Evolutionary conservation across 2,888 invertebrate species (phyloP), one percentile per base, ranked within the genome.

Genomic region (Leucoma salicis): DNA sequence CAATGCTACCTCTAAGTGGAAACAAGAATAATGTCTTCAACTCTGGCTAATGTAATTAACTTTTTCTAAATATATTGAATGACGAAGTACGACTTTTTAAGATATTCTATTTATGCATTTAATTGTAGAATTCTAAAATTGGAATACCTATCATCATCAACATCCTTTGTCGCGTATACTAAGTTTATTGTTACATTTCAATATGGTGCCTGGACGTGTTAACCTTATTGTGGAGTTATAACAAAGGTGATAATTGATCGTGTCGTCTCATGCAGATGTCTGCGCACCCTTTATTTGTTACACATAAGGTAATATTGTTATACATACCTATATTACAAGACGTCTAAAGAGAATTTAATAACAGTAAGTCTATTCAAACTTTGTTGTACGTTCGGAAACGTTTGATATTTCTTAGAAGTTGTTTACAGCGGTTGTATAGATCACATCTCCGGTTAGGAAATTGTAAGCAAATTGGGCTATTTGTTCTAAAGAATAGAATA

Each of bases 231-330:
- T 82, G 67, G 68, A 49, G 48, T 49, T 69, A 64, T 61, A 55
- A 87, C 87, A 88, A 87, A 80, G 56, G 63, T 63, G 66, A 80
- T 87, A 88, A 88, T 87, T 85, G 86, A 87, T 87, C 79, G 79
- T 65, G 70, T 70, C 76, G 67, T 63, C 64, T 71, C 73, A 70
- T 70, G 74, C 85, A 86, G 84, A 85, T 84, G 86, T 62, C 66
- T 63, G 66, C 69, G 72, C 70, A 77, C 71, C 75, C 61, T 61
- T 61, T 61, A 61, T 78, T 74, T 72, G 71, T 68, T 46, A 57
- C 44, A 59, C 25, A 46, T 56, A 58, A 56, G 56, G 53, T 63
- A 63, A 67, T 65, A 68, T 72, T 72, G 72, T 74, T 63, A 70
- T 75, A 29, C n/a, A 71, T 73, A 7, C 70, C 69, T 74, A 68